A percentile compares a stretch with the other conserved stretches of the same genome.
Conservation (phyloP, 2,113 vertebrate species). For the Gopherus flavomarginatus region DNA sequence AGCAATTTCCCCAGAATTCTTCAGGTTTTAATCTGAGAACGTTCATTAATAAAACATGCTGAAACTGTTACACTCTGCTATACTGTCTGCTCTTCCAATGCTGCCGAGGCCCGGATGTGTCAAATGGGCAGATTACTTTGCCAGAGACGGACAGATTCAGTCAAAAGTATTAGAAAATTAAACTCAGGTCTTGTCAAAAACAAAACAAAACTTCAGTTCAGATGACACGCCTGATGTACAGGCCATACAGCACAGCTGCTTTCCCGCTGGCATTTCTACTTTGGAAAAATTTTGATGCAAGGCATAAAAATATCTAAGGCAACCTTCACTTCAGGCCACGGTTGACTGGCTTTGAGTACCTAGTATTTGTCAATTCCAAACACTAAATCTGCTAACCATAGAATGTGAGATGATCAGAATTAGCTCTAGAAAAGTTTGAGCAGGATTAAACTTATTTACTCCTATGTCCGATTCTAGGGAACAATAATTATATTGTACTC, state of each 20-base stretch:
- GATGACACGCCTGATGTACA: not conserved
- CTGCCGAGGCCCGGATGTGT: slow-evolving; percentile 36
- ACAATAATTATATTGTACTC: not conserved
- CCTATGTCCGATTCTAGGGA: not conserved
- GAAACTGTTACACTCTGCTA: slow-evolving; percentile 1
- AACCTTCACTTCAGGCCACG: slow-evolving; percentile 35
- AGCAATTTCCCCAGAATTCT: not conserved
- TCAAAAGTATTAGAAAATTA: slow-evolving; percentile 64
- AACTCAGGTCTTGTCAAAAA: slow-evolving; percentile 39
- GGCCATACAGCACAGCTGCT: not conserved
- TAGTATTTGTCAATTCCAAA: slow-evolving; percentile 31
- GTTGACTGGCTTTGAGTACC: slow-evolving; percentile 2
- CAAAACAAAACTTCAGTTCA: not conserved
- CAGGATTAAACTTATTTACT: slow-evolving; percentile 15
- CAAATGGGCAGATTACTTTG: slow-evolving; percentile 47
- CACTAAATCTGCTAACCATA: slow-evolving; percentile 15
- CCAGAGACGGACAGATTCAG: slow-evolving; percentile 48
- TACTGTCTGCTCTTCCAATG: slow-evolving; percentile 34
- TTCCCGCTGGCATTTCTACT: slow-evolving; percentile 26
- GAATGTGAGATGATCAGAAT: slow-evolving; percentile 42
- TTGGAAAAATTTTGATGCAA: slow-evolving; percentile 52
- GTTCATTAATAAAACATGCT: slow-evolving; percentile 6
- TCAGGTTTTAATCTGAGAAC: not conserved
- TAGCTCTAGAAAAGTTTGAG: slow-evolving; percentile 20
- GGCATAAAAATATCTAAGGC: slow-evolving; percentile 44